Evolutionary conservation across 2,113 vertebrate genomes (phyloP).

Genomic region (Callospermophilus lateralis): DNA sequence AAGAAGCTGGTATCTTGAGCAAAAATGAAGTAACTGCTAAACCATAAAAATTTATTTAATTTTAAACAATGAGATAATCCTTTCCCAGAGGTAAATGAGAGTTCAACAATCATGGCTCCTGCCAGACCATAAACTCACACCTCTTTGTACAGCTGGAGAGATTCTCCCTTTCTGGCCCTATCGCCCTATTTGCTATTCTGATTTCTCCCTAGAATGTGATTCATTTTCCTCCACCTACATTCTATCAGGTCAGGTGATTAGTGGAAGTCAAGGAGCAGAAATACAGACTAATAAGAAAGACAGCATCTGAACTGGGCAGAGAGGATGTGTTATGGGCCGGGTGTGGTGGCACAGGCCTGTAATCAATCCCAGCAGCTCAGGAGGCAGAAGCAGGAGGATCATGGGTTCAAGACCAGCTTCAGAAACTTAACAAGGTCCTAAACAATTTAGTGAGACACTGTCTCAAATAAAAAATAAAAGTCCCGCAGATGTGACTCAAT

Average conservation of each 20-base stretch:
- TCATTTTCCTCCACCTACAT: neutral
- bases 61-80: neutral
- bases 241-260: neutral
- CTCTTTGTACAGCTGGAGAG: neutral
- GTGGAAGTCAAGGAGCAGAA: neutral
- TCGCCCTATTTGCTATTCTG: neutral
- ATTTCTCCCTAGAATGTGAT: neutral
- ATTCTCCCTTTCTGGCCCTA: no score
- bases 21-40: conserved; percentile 9
- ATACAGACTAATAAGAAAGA: neutral
- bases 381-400: no score
- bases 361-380: no score
- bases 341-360: no score
- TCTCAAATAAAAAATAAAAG: no score
- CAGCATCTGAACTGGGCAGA: neutral
- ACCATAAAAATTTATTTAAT: neutral
- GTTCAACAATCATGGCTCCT: neutral
- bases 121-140: neutral
- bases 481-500: no score
- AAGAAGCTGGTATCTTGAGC: neutral
- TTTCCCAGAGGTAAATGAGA: neutral
- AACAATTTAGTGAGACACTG: no score
- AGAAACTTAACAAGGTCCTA: no score
- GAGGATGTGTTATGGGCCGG: no score
- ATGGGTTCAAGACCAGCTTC: no score